A percentile compares a stretch with the other conserved stretches of the same genome.
Conservation (phyloP, 2,888 invertebrate species). For the Tholera decimalis region DNA sequence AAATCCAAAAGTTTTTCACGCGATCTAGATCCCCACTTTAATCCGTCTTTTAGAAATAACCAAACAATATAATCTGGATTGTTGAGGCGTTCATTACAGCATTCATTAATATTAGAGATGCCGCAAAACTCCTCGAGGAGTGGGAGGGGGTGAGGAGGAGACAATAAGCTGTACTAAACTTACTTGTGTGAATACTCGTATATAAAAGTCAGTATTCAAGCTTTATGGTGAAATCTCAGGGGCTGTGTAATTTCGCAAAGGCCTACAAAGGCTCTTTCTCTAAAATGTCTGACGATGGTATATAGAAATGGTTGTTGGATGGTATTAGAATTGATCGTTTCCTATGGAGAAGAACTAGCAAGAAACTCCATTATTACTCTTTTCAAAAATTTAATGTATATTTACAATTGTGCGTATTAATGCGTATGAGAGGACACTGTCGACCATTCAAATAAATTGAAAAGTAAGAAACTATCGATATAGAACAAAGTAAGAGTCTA, state of each 20-base stretch:
- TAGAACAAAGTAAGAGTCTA: too few relatives aligned
- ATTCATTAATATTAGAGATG: slow-evolving; percentile 50
- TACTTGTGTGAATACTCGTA: slow-evolving; percentile 17
- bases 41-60: slow-evolving; percentile 12
- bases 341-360: too few relatives aligned
- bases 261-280: too few relatives aligned
- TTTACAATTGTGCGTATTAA: too few relatives aligned
- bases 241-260: not conserved
- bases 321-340: too few relatives aligned
- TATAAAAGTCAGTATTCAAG: slow-evolving; percentile 42
- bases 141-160: not conserved
- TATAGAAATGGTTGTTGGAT: too few relatives aligned
- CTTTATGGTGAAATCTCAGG: slow-evolving; percentile 20
- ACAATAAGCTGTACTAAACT: slow-evolving; percentile 11
- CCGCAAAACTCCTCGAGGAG: not conserved
- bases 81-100: slow-evolving; percentile 47
- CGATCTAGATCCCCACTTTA: slow-evolving; percentile 10
- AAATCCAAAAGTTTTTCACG: slow-evolving; percentile 7
- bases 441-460: too few relatives aligned
- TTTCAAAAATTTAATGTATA: too few relatives aligned
- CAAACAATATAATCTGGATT: slow-evolving; percentile 36
- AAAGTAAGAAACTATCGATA: too few relatives aligned
- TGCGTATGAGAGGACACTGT: too few relatives aligned
- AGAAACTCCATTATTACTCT: too few relatives aligned
- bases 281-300: too few relatives aligned